Evolutionary conservation across 2,113 vertebrate species (phyloP).

Genomic region (Lophochroa leadbeateri): DNA sequence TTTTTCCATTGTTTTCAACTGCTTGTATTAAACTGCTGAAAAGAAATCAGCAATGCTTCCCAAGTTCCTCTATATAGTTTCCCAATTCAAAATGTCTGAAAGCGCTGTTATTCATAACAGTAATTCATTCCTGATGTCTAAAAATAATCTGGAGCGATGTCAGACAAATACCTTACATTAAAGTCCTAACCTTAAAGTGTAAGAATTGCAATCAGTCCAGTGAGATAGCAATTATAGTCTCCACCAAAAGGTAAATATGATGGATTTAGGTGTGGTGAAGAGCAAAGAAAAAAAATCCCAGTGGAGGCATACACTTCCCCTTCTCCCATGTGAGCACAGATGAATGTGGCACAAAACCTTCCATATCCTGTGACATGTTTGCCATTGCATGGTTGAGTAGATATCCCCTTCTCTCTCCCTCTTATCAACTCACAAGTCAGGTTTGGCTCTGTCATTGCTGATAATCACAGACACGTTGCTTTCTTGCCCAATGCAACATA

Average conservation of each 20-base stretch:
- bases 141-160: neutral
- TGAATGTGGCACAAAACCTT: neutral
- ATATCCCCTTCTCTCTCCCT: neutral
- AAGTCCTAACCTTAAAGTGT: neutral
- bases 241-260: neutral
- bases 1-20: neutral
- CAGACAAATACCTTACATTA: neutral
- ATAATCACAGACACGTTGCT: neutral
- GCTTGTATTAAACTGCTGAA: neutral
- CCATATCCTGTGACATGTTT: fast-evolving
- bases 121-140: neutral
- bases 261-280: neutral
- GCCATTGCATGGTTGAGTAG: neutral
- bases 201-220: neutral
- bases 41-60: neutral
- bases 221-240: neutral
- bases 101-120: neutral
- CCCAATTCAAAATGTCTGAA: neutral
- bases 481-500: neutral
- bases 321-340: neutral
- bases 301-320: neutral
- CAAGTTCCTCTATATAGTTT: neutral
- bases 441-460: neutral
- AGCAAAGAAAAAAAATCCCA: neutral
- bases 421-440: neutral